These are phyloP conservation scores for Maniola hyperantus DNA, from an alignment of 2,888 invertebrate genomes.

Conservation along the genomic window DNA sequence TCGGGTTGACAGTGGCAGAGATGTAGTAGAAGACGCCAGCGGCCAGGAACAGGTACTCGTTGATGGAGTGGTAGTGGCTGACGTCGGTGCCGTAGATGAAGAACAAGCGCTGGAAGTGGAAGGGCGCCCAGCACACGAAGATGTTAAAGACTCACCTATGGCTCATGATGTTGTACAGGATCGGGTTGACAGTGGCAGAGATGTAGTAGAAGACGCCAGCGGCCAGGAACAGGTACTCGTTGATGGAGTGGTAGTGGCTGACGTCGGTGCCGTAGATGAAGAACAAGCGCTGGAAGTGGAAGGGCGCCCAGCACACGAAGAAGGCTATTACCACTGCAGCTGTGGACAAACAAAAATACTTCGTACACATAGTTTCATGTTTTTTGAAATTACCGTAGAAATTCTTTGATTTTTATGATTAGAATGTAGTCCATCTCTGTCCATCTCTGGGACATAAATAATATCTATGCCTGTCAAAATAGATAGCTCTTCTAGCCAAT, in stretches of 20 bases:
- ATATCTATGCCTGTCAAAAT: too few relatives aligned
- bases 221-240: constrained; percentile 90
- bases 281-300: constrained; percentile 95
- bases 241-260: constrained; percentile 85
- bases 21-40: constrained; percentile 93
- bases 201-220: constrained; percentile 93
- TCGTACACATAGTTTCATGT: too few relatives aligned
- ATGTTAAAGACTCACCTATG: constrained; percentile 70
- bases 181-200: constrained; percentile 93
- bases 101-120: constrained; percentile 95
- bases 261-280: constrained; percentile 87
- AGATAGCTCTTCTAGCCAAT: too few relatives aligned
- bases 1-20: constrained; percentile 93
- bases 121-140: constrained; percentile 98
- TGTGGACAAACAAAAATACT: constrained; percentile 75
- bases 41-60: constrained; percentile 90
- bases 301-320: constrained; percentile 98
- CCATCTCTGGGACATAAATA: too few relatives aligned
- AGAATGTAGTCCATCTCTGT: too few relatives aligned
- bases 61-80: constrained; percentile 85
- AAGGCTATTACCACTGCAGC: constrained; percentile 97
- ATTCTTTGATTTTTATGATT: too few relatives aligned
- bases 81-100: constrained; percentile 87
- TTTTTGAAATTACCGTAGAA: too few relatives aligned
- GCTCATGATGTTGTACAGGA: constrained; percentile 92